Base-by-base conservation (phyloP, 1,140 invertebrate species). In the Phortica variegata region DNA sequence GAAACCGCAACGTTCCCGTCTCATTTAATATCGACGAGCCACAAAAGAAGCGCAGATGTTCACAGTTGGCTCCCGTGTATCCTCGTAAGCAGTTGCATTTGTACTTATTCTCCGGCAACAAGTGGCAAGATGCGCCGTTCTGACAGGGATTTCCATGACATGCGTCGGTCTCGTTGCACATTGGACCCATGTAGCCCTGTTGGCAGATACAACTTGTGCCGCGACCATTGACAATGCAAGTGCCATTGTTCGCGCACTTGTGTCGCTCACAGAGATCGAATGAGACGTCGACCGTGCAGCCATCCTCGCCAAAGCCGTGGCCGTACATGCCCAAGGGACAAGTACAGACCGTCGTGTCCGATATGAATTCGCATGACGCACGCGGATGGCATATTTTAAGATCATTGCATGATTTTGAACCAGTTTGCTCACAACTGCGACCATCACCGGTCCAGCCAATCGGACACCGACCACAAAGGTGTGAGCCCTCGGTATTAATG, bases 401-500 rank as follows among this genome's bases (percentile, higher is more conserved):
- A 1, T 40, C 43, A 23, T 61, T 43, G 39, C 70, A 73, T 1
- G 52, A 46, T 21, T 68, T 65, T 0, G 60, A 60, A 13, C 58
- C 49, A 34, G 47, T 43, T 4, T 48, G 36, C 0, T 36, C 47
- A 46, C 66, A 74, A 18, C 18, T 49, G 0, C 88, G 89, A 9
- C 93, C 93, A 76, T 96, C 84, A 1, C 93, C 93, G 52, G 81
- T 75, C 77, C 89, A 96, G 8, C 92, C 93, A 2, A 83, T 65
- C 16, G 94, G 93, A 79, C 95, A 97, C 1, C 80, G 59, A 0
- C 89, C 90, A 78, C 95, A 98, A 12, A 82, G 81, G 55, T 86
- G 83, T 0, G 90, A 92, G 12, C 94, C 94, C 47, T 73, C 70
- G 1, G 87, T 90, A 71, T 97, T 97, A 23, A 89, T 83, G 72